phyloP scores from a whole-genome alignment of 2,888 invertebrate genomes.

The Eumerus sabulonum region DNA sequence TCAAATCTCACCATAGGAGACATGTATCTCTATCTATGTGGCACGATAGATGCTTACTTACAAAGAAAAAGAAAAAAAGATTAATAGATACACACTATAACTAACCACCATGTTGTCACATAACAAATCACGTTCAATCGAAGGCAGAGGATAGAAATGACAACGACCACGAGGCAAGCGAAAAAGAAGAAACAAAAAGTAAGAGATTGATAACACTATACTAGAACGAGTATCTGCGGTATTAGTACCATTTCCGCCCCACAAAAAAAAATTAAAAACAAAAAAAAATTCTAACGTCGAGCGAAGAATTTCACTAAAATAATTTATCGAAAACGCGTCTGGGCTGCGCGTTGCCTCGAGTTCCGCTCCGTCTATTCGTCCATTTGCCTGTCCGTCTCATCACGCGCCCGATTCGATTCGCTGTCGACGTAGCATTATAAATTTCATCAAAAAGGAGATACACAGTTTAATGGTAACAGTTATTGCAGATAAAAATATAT shows the following conservation, averaged over 20 bases:
- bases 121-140: conserved; percentile 48
- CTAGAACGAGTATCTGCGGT: conserved; percentile 13
- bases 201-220: conserved; percentile 48
- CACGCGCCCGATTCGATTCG: too few species aligned
- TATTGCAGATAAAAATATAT: conserved; percentile 66
- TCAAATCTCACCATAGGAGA: conserved; percentile 40
- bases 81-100: conserved; percentile 25
- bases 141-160: too few species aligned
- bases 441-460: conserved; percentile 51
- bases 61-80: conserved; percentile 17
- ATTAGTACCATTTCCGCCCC: conserved; percentile 39
- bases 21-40: background rate
- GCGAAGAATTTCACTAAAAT: conserved; percentile 27
- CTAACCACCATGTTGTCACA: conserved; percentile 54
- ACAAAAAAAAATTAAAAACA: conserved; percentile 13
- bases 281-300: background rate
- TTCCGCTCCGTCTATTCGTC: background rate
- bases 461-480: conserved; percentile 62
- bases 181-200: background rate
- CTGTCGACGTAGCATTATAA: conserved; percentile 28
- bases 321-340: conserved; percentile 42
- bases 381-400: background rate
- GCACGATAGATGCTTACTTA: too few species aligned
- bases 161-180: too few species aligned
- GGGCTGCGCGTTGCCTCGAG: conserved; percentile 31